Evolutionary conservation across 2,113 vertebrate genomes (phyloP), one percentile per base, ranked within the genome.

Genomic region (Oreocharis arfaki): DNA sequence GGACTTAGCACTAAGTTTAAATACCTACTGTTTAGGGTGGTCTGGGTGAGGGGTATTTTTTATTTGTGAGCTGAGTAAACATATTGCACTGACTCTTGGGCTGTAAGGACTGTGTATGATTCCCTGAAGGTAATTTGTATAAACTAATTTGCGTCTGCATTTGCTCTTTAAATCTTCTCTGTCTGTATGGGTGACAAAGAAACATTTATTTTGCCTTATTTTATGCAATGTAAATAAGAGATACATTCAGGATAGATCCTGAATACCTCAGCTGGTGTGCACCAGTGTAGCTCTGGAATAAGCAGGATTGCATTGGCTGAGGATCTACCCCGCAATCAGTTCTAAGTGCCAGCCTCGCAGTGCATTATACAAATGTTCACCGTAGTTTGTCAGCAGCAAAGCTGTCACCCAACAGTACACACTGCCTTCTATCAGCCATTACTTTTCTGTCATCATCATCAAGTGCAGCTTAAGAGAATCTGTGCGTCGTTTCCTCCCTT

Each of bases 391-490:
- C 89, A 90, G 73, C 80, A 70, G 78, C 92, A 95, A 95, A 95
- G 42, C 92, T 96, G 90, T 92, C 94, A 93, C 71, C 93, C 90
- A 84, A 89, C 71, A 89, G 63, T 56, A 95, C 79, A 41, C 79
- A 56, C 75, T 81, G 87, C 68, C 88, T 96, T 94, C 79, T 64
- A 92, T 92, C 53, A 82, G 55, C 89, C 84, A 88, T 95, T 97
- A 65, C 47, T 73, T 93, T 61, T 89, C 77, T 89, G 63, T 82
- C 91, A 94, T 96, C 90, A 87, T 80, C 84, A 55, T 86, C 76
- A 96, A 96, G 67, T 39, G 33, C 42, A 50, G 82, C 64, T 80
- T 80, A 87, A 69, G 81, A 95, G 93, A 93, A 85, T 84, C 78
- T 83, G 26, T 90, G 88, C 85, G 42, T 94, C 15, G 8, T 91